A percentile compares a stretch with the other conserved stretches of the same genome.
Conservation (phyloP, 2,113 vertebrate genomes). For the Fulica atra region DNA sequence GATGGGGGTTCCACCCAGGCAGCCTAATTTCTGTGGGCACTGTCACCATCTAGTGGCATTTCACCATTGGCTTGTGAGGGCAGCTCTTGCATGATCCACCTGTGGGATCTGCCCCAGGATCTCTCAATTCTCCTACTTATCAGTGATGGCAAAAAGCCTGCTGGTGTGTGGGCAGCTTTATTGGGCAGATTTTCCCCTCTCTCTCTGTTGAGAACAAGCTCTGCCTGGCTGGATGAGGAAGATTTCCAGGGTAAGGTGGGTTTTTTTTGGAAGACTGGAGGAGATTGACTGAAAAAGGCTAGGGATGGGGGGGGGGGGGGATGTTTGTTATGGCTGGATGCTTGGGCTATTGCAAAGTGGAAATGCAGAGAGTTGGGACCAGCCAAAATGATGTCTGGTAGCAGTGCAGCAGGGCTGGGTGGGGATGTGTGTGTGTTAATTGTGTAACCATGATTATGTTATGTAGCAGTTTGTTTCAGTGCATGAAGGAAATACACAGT, state of each 20-base stretch:
- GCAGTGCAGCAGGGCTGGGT: neutral
- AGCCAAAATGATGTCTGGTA: neutral
- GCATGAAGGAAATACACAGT: neutral
- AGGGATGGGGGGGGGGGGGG: neutral
- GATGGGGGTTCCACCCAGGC: neutral
- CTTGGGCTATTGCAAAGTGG: neutral
- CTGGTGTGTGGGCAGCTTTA: neutral
- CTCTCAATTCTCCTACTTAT: neutral
- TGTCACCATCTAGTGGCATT: slow-evolving; percentile 62
- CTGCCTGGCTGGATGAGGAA: neutral
- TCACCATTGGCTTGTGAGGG: neutral
- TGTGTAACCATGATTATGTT: neutral
- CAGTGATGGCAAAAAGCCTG: neutral
- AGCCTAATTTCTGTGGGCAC: neutral
- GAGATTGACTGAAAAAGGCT: neutral
- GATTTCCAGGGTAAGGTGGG: neutral
- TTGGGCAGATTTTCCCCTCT: rapidly evolving
- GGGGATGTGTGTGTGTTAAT: neutral
- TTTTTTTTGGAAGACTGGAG: neutral
- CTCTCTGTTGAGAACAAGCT: neutral
- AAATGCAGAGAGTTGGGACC: neutral
- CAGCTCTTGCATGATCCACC: rapidly evolving
- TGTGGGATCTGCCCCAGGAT: rapidly evolving
- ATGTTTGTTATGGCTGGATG: neutral
- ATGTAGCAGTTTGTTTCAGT: neutral